Conservation (phyloP, 2,888 invertebrate species). For the Drosophila borealis region DNA sequence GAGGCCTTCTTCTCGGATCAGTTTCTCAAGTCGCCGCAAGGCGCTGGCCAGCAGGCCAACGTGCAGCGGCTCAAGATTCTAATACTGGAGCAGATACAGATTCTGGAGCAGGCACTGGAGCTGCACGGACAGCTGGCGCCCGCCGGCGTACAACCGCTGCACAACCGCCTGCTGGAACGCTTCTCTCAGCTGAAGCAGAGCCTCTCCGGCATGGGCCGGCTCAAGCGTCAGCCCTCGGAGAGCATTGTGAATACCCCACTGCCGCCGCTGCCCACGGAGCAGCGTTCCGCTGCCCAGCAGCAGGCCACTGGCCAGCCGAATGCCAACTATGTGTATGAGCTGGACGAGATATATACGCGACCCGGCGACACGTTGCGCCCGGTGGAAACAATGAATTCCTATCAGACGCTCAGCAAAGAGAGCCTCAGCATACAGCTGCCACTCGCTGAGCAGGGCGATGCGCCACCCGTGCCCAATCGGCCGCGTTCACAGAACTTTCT, state of each 20-base stretch:
- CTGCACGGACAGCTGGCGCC: conserved; percentile 95
- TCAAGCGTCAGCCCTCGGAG: conserved; percentile 90
- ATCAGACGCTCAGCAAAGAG: conserved; percentile 83
- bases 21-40: conserved; percentile 86
- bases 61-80: conserved; percentile 88
- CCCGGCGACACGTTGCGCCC: conserved; percentile 85
- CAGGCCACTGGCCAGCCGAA: conserved; percentile 33
- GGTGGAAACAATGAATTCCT: conserved; percentile 81
- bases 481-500: conserved; percentile 87
- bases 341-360: conserved; percentile 91
- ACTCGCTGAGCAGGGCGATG: conserved; percentile 71
- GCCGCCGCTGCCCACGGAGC: conserved; percentile 91
- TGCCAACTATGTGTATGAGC: conserved; percentile 85
- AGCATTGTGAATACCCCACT: conserved; percentile 94
- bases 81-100: conserved; percentile 91
- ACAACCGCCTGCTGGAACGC: conserved; percentile 93
- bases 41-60: conserved; percentile 86
- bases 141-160: conserved; percentile 94
- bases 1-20: conserved; percentile 96
- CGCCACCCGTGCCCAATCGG: conserved; percentile 88
- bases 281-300: conserved; percentile 83
- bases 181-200: conserved; percentile 93
- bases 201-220: conserved; percentile 87
- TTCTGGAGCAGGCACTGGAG: conserved; percentile 92
- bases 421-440: conserved; percentile 66